phyloP scores from a whole-genome alignment of 1,140 invertebrate species.

The Apis florea region DNA sequence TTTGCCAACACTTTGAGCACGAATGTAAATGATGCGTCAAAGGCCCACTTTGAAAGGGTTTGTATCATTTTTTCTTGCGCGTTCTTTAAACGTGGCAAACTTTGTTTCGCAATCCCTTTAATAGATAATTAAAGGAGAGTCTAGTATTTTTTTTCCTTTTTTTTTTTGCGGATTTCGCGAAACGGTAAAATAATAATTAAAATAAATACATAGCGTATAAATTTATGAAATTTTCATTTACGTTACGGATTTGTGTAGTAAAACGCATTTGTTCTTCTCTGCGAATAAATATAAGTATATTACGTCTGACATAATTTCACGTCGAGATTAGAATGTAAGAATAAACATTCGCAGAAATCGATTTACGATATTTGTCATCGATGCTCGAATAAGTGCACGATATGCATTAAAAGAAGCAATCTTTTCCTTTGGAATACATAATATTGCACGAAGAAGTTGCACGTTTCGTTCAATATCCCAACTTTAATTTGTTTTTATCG shows the following conservation, averaged over 20 bases:
- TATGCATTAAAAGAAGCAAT: too few species aligned
- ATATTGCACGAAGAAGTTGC: neutral
- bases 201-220: neutral
- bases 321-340: too few species aligned
- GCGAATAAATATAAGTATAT: neutral
- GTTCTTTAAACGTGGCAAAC: neutral
- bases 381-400: neutral
- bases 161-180: neutral
- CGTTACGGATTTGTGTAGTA: neutral
- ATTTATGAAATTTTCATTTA: neutral
- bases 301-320: neutral
- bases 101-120: neutral
- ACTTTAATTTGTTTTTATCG: neutral
- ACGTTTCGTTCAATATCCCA: neutral
- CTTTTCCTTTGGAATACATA: neutral
- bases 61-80: neutral
- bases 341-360: neutral
- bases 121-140: neutral
- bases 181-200: neutral
- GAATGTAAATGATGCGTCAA: neutral
- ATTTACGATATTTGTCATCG: neutral
- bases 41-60: neutral
- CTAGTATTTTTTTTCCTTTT: neutral
- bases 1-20: neutral
- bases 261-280: neutral